These are phyloP conservation scores for Palythoa grandiflora DNA, from an alignment of 92 coral and sea anemone species.

Conservation along the genomic window DNA sequence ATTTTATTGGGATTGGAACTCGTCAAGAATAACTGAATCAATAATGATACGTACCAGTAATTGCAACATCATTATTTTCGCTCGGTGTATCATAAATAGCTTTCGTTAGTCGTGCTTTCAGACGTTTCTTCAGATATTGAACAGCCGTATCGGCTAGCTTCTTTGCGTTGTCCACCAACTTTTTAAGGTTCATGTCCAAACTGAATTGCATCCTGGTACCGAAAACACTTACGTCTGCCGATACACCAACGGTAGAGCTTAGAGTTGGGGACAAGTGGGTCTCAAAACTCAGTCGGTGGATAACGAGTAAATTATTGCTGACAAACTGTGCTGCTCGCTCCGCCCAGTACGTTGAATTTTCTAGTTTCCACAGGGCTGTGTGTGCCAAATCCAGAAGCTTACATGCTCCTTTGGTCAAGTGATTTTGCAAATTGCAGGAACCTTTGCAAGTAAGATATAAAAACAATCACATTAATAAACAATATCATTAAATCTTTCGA, in stretches of 20 bases:
- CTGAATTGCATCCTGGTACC: constrained; percentile 71
- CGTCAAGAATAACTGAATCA: no score
- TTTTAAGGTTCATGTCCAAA: constrained; percentile 77
- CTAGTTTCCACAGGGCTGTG: constrained; percentile 67
- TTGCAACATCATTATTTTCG: constrained; percentile 70
- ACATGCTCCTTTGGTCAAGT: constrained; percentile 83
- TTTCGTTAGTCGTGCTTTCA: constrained; percentile 70
- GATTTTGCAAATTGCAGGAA: constrained; percentile 73
- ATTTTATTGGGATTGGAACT: no score
- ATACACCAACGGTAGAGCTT: constrained; percentile 60
- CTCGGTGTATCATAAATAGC: constrained; percentile 75
- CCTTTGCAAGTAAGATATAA: constrained; percentile 33
- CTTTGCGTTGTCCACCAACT: constrained; percentile 67
- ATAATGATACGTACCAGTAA: constrained; percentile 60
- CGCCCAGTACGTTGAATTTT: constrained; percentile 79
- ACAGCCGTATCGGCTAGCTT: constrained; percentile 71
- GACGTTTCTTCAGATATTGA: constrained; percentile 64
- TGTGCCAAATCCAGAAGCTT: constrained; percentile 76
- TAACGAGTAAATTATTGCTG: constrained; percentile 62
- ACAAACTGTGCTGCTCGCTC: constrained; percentile 70
- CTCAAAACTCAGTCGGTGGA: constrained; percentile 71
- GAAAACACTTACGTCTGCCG: constrained; percentile 76
- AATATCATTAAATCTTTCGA: not conserved
- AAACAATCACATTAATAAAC: not conserved
- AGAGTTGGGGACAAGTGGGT: constrained; percentile 72